These are phyloP conservation scores for Illadopsis cleaveri DNA, from an alignment of 2,113 vertebrate genomes.

Conservation along the genomic window DNA sequence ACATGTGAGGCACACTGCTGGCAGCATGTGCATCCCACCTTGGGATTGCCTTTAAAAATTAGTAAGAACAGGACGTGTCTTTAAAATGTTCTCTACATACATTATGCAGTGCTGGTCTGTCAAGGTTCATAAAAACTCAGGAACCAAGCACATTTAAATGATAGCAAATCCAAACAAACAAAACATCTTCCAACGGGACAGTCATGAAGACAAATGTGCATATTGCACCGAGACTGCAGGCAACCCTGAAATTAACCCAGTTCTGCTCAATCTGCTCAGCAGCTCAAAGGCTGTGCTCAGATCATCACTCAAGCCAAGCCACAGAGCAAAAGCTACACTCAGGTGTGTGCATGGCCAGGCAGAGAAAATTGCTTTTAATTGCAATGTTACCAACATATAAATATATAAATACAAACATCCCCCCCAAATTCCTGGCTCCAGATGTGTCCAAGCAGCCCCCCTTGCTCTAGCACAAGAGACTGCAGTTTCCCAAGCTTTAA, in stretches of 20 bases:
- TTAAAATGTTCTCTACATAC: not conserved
- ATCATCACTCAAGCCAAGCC: not conserved
- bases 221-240: not conserved
- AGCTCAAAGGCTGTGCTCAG: not conserved
- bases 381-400: not conserved
- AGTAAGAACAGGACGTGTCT: not conserved
- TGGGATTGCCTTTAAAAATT: not conserved
- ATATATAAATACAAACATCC: rapidly evolving
- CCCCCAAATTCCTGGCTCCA: not conserved
- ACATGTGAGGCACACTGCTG: rapidly evolving
- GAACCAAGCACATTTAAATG: not conserved
- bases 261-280: not conserved
- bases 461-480: not conserved
- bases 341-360: not conserved
- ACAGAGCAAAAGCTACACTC: not conserved
- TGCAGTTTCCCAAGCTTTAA: not conserved
- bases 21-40: not conserved
- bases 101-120: not conserved
- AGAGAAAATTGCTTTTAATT: rapidly evolving
- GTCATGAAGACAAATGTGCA: not conserved
- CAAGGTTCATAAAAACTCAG: not conserved
- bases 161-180: not conserved
- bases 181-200: not conserved
- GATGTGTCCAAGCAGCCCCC: not conserved
- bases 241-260: not conserved